Percentiles rank a stretch among this genome's conserved stretches.
Evolutionary conservation across 2,888 invertebrate genomes (phyloP).

Genomic region (Macrophya alboannulata): DNA sequence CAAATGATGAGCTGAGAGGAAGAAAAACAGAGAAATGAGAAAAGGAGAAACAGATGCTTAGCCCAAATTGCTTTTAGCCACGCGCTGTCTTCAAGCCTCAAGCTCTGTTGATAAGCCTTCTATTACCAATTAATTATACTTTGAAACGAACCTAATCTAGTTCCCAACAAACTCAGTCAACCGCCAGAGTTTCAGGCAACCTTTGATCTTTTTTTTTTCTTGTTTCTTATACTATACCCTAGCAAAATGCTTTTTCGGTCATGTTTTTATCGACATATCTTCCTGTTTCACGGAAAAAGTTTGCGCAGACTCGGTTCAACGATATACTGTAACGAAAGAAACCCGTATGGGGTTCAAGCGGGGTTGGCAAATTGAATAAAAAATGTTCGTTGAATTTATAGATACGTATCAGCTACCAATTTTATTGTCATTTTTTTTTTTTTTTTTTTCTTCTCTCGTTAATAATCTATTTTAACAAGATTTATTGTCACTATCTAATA

Average conservation of each 20-base stretch:
- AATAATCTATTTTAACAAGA: not conserved
- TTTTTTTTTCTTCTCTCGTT: not conserved
- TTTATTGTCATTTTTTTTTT: not conserved
- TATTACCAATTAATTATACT: constrained; percentile 50
- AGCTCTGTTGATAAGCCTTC: constrained; percentile 37
- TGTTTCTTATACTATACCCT: not conserved
- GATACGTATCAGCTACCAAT: not conserved
- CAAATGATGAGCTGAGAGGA: constrained; percentile 42
- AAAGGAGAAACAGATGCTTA: constrained; percentile 52
- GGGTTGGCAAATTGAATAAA: not conserved
- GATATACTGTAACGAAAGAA: not conserved
- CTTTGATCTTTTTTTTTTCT: not conserved
- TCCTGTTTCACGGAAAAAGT: not conserved
- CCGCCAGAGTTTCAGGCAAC: not conserved
- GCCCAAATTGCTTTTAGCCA: constrained; percentile 50
- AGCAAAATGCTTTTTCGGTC: not conserved
- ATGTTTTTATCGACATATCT: not conserved
- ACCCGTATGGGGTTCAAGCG: not conserved
- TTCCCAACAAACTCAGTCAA: constrained; percentile 37
- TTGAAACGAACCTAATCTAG: constrained; percentile 45
- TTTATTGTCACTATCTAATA: not conserved
- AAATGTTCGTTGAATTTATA: not conserved
- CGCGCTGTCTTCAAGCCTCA: constrained; percentile 19
- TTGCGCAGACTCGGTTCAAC: not conserved
- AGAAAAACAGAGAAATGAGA: constrained; percentile 52